These are phyloP conservation scores for Elephas maximus DNA, from an alignment of 2,113 vertebrate species.

Conservation along the genomic window DNA sequence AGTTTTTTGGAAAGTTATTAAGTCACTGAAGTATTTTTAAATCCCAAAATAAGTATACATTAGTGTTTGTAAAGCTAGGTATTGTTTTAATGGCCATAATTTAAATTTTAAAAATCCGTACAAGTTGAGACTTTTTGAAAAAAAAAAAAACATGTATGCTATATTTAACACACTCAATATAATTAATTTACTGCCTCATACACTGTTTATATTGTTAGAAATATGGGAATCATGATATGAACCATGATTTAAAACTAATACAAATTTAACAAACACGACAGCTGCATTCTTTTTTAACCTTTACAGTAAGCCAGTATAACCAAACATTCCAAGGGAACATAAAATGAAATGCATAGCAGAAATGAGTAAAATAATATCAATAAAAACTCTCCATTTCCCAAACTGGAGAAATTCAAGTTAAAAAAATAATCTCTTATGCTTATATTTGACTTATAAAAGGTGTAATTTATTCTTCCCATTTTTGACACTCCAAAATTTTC, in stretches of 20 bases:
- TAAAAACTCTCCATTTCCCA: conserved; percentile 27
- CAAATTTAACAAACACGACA: conserved; percentile 28
- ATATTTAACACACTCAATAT: conserved; percentile 43
- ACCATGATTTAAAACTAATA: conserved; percentile 42
- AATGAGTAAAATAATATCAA: conserved; percentile 30
- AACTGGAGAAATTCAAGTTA: conserved; percentile 54
- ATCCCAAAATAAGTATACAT: conserved; percentile 37
- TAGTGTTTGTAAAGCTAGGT: conserved; percentile 24
- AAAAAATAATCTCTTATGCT: neutral
- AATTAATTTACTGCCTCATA: neutral
- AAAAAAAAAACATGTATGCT: neutral
- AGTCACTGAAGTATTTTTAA: conserved; percentile 36
- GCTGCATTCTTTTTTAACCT: neutral
- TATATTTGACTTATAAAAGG: neutral
- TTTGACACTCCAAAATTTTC: neutral
- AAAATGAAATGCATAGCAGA: conserved; percentile 40
- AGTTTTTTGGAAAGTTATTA: neutral
- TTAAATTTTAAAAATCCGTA: conserved; percentile 33
- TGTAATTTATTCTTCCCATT: neutral
- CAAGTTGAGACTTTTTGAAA: conserved; percentile 23
- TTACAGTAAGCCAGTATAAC: neutral
- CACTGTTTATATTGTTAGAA: conserved; percentile 38
- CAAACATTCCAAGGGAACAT: conserved; percentile 60
- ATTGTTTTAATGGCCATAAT: conserved; percentile 38
- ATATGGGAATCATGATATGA: neutral